Conservation (phyloP, 92 coral and sea anemone species). For the Parazoanthus atlanticus region DNA sequence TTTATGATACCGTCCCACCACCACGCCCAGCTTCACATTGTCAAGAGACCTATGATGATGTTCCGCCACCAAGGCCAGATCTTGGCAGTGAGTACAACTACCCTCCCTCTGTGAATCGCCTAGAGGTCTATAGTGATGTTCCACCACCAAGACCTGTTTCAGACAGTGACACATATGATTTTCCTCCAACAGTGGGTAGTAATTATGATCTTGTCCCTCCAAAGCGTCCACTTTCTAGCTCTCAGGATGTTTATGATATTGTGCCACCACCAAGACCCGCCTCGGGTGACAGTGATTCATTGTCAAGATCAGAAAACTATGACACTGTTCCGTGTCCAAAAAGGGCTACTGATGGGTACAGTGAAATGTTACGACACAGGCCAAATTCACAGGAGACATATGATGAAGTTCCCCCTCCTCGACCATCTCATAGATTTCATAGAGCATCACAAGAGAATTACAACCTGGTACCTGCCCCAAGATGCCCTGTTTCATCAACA, state of each 20-base stretch:
- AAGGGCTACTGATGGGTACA: background rate
- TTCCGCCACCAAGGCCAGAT: slow-evolving; percentile 48
- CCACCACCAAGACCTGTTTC: slow-evolving; percentile 51
- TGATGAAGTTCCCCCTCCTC: slow-evolving; percentile 57
- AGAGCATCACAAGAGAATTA: slow-evolving; percentile 66
- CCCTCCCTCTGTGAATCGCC: background rate
- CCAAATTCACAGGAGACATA: slow-evolving; percentile 57
- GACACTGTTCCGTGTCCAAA: slow-evolving; percentile 38
- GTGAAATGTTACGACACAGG: background rate
- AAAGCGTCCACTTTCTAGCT: background rate
- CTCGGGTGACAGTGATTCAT: slow-evolving; percentile 41
- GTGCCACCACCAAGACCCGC: slow-evolving; percentile 66
- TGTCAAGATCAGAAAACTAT: slow-evolving; percentile 51
- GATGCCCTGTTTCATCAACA: slow-evolving; percentile 38
- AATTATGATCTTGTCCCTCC: slow-evolving; percentile 54
- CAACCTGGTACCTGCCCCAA: slow-evolving; percentile 68
- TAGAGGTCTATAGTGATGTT: slow-evolving; percentile 52
- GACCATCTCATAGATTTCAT: slow-evolving; percentile 24
- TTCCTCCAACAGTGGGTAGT: background rate
- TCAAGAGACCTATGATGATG: slow-evolving; percentile 45
- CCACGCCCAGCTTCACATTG: slow-evolving; percentile 41
- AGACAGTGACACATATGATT: slow-evolving; percentile 52
- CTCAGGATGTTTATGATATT: slow-evolving; percentile 68
- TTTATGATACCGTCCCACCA: slow-evolving; percentile 71
- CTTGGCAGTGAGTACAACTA: background rate